Evolutionary conservation across 1,140 invertebrate genomes (phyloP).

Genomic region (Stegodyphus mimosarum): DNA sequence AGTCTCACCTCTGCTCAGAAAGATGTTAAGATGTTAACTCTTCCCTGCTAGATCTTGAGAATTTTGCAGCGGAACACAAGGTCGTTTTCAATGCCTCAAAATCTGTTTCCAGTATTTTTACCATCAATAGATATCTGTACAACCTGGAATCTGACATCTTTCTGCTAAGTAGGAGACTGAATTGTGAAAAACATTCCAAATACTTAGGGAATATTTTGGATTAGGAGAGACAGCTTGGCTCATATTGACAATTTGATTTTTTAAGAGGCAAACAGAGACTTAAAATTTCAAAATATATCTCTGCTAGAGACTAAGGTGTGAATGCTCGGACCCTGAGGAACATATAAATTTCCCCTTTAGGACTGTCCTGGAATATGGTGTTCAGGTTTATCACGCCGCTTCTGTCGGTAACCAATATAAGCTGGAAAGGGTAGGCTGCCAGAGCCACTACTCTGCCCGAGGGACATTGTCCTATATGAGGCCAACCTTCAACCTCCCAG

Average conservation of each 20-base stretch:
- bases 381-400: too few relatives aligned
- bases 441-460: not conserved
- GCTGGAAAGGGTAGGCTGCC: too few relatives aligned
- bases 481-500: not conserved
- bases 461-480: slow-evolving; percentile 7
- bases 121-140: slow-evolving; percentile 31
- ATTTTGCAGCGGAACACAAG: slow-evolving; percentile 22
- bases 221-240: not conserved
- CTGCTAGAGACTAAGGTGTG: not conserved
- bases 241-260: not conserved
- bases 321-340: not conserved
- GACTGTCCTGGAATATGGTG: too few relatives aligned
- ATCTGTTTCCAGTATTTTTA: slow-evolving; percentile 21
- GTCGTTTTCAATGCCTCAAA: slow-evolving; percentile 10
- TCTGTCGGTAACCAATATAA: too few relatives aligned
- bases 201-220: not conserved
- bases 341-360: not conserved
- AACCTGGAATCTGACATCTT: not conserved
- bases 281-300: not conserved
- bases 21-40: not conserved
- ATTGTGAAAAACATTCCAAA: slow-evolving; percentile 27
- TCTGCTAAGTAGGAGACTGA: not conserved
- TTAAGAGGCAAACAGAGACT: slow-evolving; percentile 1
- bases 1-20: not conserved
- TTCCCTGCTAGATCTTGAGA: not conserved